phyloP scores from a whole-genome alignment of 2,113 vertebrate genomes.

The Brachyistius frenatus region DNA sequence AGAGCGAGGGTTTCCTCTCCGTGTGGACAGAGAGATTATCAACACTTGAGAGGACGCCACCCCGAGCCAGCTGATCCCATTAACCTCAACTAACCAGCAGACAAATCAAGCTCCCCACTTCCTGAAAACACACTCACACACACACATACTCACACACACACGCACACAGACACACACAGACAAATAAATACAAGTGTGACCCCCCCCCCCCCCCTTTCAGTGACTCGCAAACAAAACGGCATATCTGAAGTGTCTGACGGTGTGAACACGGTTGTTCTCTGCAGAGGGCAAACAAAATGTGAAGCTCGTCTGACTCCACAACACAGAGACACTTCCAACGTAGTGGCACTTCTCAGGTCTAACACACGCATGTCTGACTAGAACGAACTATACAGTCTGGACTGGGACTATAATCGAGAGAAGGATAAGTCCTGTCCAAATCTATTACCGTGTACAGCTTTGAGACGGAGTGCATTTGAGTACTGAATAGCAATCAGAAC shows the following conservation, averaged over 20 bases:
- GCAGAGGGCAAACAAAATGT: conserved; percentile 5
- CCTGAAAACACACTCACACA: conserved; percentile 18
- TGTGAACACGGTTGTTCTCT: conserved; percentile 24
- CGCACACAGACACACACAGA: background rate
- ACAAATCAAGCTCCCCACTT: conserved; percentile 48
- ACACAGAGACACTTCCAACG: background rate
- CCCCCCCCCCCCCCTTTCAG: conserved; percentile 22
- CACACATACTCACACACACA: background rate
- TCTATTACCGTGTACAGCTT: background rate
- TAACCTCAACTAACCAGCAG: conserved; percentile 69
- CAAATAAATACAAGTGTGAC: conserved; percentile 23
- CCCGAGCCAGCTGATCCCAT: conserved; percentile 66
- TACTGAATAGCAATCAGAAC: too few relatives aligned
- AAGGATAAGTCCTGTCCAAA: background rate
- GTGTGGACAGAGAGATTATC: conserved; percentile 54
- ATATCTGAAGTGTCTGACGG: conserved; percentile 20
- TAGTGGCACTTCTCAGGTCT: background rate
- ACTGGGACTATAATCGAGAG: too few relatives aligned
- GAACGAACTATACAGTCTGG: background rate
- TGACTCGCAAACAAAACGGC: conserved; percentile 38
- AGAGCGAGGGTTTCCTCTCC: conserved; percentile 17
- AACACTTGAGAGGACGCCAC: conserved; percentile 58
- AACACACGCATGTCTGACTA: too few relatives aligned
- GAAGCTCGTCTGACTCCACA: conserved; percentile 5
- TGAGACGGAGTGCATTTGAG: too few relatives aligned